Evolutionary conservation across 2,797 vertebrate genomes (phyloP), one percentile per base, ranked within the genome.

Genomic region (Mormyrops attenuatus): DNA sequence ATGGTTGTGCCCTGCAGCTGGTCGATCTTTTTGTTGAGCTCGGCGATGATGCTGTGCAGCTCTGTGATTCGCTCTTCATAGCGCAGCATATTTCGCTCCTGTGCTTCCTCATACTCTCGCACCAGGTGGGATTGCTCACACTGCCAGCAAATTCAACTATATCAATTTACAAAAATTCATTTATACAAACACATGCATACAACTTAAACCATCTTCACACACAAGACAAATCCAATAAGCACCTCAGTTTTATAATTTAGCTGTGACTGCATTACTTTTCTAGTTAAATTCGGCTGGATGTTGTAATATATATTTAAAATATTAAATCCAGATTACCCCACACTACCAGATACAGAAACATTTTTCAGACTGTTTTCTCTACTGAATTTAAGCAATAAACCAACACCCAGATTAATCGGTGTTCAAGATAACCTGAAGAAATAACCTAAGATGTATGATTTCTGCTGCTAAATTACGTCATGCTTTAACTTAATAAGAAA

Each of bases 21-120:
- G 90, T 97, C 95, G 50, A 97, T 97, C 95, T 97, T 97, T 94
- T 97, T 97, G 91, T 97, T 97, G 92, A 97, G 94, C 84, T 97
- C 97, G 0, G 97, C 97, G 34, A 97, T 97, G 94, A 97, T 93
- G 89, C 97, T 96, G 94, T 97, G 97, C 2, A 97, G 95, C 87
- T 97, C 97, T 0, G 97, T 97, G 94, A 97, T 97, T 90, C 97
- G 94, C 77, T 97, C 97, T 92, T 97, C 97, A 0, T 97, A 97
- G 52, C 96, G 96, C 13, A 97, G 93, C 0, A 95, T 96, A 0
- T 96, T 96, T 55, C 94, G 93, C 92, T 97, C 97, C 94, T 97
- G 97, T 57, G 96, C 93, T 0, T 97, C 97, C 93, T 97, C 96
- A 2, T 97, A 96, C 77, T 97, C 96, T 92, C 95, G 95, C 96